phyloP scores from a whole-genome alignment of 2,113 vertebrate genomes.

The Apeltes quadracus region DNA sequence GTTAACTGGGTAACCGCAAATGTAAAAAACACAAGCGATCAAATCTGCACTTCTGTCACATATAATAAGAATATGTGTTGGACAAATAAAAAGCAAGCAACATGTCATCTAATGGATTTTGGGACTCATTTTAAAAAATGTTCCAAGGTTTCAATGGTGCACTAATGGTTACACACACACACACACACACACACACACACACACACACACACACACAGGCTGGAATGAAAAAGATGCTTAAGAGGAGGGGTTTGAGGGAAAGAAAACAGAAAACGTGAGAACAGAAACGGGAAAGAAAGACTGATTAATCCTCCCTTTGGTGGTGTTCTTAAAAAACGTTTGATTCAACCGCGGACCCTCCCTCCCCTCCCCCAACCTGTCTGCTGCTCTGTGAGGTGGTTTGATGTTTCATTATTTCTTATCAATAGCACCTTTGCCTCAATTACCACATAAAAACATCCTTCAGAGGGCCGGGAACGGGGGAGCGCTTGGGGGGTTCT shows the following conservation, averaged over 20 bases:
- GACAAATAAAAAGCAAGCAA: slow-evolving; percentile 22
- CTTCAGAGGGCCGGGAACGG: slow-evolving; percentile 60
- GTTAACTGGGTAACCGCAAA: slow-evolving; percentile 31
- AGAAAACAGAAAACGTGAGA: slow-evolving; percentile 75
- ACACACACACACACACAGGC: slow-evolving; percentile 16
- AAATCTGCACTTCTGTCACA: slow-evolving; percentile 14
- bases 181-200: slow-evolving; percentile 17
- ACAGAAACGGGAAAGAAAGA: slow-evolving; percentile 72
- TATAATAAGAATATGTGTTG: slow-evolving; percentile 27
- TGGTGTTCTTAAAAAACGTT: slow-evolving; percentile 60
- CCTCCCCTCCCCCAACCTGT: slow-evolving; percentile 44
- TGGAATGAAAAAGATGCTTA: slow-evolving; percentile 44
- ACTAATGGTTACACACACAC: slow-evolving; percentile 47
- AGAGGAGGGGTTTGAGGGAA: slow-evolving; percentile 62
- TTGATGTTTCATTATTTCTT: slow-evolving; percentile 77
- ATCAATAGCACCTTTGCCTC: slow-evolving; percentile 80
- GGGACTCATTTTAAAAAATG: slow-evolving; percentile 30
- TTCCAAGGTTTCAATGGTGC: slow-evolving; percentile 21
- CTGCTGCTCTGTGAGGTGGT: slow-evolving; percentile 63
- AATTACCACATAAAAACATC: slow-evolving; percentile 79
- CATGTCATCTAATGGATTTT: slow-evolving; percentile 34
- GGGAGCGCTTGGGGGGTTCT: slow-evolving; percentile 40
- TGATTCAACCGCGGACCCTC: slow-evolving; percentile 47
- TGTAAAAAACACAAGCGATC: slow-evolving; percentile 53
- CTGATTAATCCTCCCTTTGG: slow-evolving; percentile 80